Conservation (phyloP, 1,140 invertebrate genomes). For the Neoseiulus cucumeris region DNA sequence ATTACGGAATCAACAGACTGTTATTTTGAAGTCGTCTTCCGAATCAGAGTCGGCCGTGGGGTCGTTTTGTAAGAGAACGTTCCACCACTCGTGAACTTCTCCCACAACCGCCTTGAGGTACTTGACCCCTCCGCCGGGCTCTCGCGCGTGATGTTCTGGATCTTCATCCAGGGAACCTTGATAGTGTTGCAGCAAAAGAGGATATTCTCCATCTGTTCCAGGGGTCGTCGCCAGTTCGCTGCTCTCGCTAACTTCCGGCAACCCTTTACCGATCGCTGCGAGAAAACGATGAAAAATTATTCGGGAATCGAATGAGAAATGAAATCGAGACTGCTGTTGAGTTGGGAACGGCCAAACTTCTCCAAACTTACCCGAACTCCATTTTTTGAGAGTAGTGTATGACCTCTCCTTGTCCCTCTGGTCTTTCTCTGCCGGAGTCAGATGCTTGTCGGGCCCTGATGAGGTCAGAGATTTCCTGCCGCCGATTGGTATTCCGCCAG, state of each 20-base stretch:
- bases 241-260: constrained; percentile 26
- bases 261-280: constrained; percentile 24
- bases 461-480: not conserved
- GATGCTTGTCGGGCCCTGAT: not conserved
- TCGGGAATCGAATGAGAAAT: not conserved
- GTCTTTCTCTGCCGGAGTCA: constrained; percentile 8
- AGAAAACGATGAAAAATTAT: constrained; percentile 14
- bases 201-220: constrained; percentile 20
- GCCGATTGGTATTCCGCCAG: not conserved
- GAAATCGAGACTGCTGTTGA: not conserved
- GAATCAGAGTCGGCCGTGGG: not conserved
- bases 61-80: constrained; percentile 15
- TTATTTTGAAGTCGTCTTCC: not conserved
- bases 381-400: constrained; percentile 7
- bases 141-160: constrained; percentile 27
- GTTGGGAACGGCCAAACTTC: no score
- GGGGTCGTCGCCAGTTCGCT: constrained; percentile 21
- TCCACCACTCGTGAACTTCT: constrained; percentile 28
- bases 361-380: not conserved
- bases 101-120: constrained; percentile 17
- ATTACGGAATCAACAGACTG: not conserved
- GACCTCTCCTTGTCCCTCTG: constrained; percentile 17
- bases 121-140: constrained; percentile 38
- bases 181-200: constrained; percentile 16
- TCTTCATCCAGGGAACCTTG: constrained; percentile 24